Base-by-base conservation (phyloP, 2,888 invertebrate genomes). In the Mimachlamys varia region DNA sequence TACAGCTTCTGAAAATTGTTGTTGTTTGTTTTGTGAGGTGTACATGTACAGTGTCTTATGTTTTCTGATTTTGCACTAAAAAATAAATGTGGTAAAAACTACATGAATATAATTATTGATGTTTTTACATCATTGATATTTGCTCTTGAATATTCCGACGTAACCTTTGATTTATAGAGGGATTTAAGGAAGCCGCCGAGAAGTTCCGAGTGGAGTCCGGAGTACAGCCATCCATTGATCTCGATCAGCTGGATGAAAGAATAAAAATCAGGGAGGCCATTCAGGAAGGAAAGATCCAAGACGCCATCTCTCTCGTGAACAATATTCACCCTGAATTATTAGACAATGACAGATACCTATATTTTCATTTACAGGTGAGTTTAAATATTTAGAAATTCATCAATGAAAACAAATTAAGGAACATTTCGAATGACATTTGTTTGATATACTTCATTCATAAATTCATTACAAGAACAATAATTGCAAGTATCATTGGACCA, bases 121-220 rank as follows among this genome's bases (percentile, higher is more conserved):
- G n/a, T n/a, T n/a, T n/a, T n/a, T n/a, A n/a, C n/a, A n/a, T n/a
- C n/a, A n/a, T n/a, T n/a, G n/a, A n/a, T n/a, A n/a, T n/a, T n/a
- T n/a, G n/a, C n/a, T n/a, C n/a, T n/a, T n/a, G n/a, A n/a, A 10
- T 62, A 62, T n/a, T n/a, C 27, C 7, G 5, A 53, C 15, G 53
- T 53, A 53, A 58, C 22, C 50, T 62, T n/a, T 88, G 44, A n/a
- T 58, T 91, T 94, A 49, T 93, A 97, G 97, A 97, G 94, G 97
- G 97, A 0, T 97, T 97, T 94, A 97, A 99, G 97, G 99, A 99
- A 96, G 99, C 99, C 5, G 99, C 99, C 0, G 98, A 99, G 95
- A 99, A 99, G 96, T 99, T 99, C 96, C 98, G 99, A 96, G 98
- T 98, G 95, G 99, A 99, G 97, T 99, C 99, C 12, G 99, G 99